Evolutionary conservation across 2,113 vertebrate species (phyloP).

Genomic region (Ellobius talpinus): DNA sequence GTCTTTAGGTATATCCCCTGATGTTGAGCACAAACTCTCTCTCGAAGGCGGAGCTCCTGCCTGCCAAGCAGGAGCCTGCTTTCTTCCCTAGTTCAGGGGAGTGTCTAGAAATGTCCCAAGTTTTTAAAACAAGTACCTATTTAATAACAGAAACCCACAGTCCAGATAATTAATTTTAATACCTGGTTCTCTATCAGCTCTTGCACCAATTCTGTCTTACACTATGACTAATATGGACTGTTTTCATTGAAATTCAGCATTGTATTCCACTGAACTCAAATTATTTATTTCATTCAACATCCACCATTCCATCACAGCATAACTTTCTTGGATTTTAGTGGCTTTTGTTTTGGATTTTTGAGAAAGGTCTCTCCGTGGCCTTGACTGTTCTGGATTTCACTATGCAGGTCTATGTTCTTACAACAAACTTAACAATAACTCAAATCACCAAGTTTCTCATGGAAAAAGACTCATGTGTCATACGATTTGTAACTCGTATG

Average conservation of each 20-base stretch:
- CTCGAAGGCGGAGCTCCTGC: not conserved
- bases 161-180: slow-evolving; percentile 30
- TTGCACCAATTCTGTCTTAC: not conserved
- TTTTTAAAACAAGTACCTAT: slow-evolving; percentile 42
- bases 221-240: not conserved
- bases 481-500: not conserved
- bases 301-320: not conserved
- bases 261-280: slow-evolving; percentile 2
- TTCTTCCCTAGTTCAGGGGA: not conserved
- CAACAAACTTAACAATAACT: not conserved
- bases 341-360: not conserved
- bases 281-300: not conserved
- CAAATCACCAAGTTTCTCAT: not conserved
- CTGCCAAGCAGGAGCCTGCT: not conserved
- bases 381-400: not conserved
- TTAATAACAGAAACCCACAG: slow-evolving; percentile 15
- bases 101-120: not conserved
- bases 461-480: not conserved
- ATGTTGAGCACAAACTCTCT: too few relatives aligned
- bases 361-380: not conserved
- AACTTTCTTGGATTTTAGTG: not conserved
- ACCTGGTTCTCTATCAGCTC: not conserved
- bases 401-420: not conserved
- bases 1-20: not conserved
- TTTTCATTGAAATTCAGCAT: slow-evolving; percentile 29